These are phyloP conservation scores for Martes flavigula DNA, from an alignment of 2,797 vertebrate genomes.

Conservation along the genomic window DNA sequence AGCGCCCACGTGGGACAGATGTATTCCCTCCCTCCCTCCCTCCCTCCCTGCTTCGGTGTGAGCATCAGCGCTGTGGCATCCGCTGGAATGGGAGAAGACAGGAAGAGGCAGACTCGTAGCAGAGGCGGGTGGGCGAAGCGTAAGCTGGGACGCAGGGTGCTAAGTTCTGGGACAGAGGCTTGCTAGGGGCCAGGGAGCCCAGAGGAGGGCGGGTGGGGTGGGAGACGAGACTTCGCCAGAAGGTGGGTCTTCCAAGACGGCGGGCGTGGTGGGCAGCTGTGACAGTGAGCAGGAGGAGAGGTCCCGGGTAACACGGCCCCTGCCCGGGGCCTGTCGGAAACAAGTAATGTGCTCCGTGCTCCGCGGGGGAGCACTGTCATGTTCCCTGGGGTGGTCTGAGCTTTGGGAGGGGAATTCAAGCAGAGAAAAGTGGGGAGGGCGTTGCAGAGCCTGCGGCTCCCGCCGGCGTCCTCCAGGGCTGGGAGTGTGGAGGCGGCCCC, in stretches of 20 bases:
- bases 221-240: neutral
- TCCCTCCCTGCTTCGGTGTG: neutral
- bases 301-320: rapidly evolving
- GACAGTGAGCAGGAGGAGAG: rapidly evolving
- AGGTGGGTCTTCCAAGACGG: neutral
- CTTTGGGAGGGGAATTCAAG: neutral
- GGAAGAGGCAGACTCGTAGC: neutral
- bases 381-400: neutral
- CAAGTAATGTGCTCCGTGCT: neutral
- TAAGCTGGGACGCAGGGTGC: rapidly evolving
- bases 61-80: neutral
- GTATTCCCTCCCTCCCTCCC: neutral
- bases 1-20: neutral
- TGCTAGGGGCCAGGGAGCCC: neutral
- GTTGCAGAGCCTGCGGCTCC: neutral
- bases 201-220: too few relatives aligned
- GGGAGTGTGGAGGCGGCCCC: neutral
- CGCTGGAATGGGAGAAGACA: rapidly evolving
- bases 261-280: rapidly evolving
- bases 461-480: rapidly evolving
- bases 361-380: neutral
- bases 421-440: neutral
- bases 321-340: rapidly evolving
- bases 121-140: neutral
- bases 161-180: neutral